Evolutionary conservation across 2,888 invertebrate species (phyloP), one percentile per base, ranked within the genome.

Genomic region (Ophonus ardosiacus): DNA sequence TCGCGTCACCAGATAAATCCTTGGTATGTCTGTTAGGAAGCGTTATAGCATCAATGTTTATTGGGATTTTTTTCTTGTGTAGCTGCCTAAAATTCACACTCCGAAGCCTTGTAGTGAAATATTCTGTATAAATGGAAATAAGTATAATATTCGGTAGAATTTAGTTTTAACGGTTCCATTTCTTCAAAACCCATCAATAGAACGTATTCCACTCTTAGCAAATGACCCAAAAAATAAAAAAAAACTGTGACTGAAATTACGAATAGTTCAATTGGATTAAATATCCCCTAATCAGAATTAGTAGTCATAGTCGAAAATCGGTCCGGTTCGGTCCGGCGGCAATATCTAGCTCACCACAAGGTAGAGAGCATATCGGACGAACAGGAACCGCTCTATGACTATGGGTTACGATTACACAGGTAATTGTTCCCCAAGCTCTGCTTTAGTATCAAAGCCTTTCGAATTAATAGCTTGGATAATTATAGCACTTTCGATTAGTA

Each of bases 401-500:
- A 57, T 43, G 56, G 78, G 78, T 78, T 78, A 78, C 78, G 71
- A 71, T 83, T 76, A 74, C 74, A 71, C 61, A 74, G 71, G 61
- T 83, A 83, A 74, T 83, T 83, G 83, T 83, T 71, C 74, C 74
- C 40, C 18, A 38, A 40, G 71, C 82, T 65, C 71, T 18, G 56
- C 57, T 71, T 57, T 15, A 57, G 71, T 83, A 83, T 83, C 83
- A 83, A 84, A 84, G 84, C 84, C 78, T 78, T 85, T 80, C 65
- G 80, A 85, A 85, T 85, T 85, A 85, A 85, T 85, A 80, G 80
- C 71, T 18, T 10, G 71, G 79, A 79, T 80, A 85, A 85, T 85
- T 85, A 85, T 85, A 80, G 80, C 85, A 85, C 85, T 85, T 80
- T 85, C 85, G 79, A 85, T 85, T 85, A 85, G 57, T 78, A 76